Percentiles rank a stretch among this genome's conserved stretches.
These are phyloP conservation scores for Oryzias celebensis DNA, from an alignment of 2,113 vertebrate genomes.

Conservation along the genomic window DNA sequence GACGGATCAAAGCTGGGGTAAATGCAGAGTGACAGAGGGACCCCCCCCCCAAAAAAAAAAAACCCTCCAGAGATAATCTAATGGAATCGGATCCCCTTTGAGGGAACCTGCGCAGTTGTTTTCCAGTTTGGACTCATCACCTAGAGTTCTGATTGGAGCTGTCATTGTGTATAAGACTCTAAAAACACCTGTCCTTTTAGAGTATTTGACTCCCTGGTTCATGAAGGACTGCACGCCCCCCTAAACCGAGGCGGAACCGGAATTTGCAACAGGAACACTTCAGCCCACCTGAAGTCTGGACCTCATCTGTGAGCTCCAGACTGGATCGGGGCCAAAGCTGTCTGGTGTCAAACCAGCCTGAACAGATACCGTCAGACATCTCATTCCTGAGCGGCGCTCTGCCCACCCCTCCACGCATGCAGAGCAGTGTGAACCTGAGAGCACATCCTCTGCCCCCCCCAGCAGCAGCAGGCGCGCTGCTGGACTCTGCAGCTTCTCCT, in stretches of 20 bases:
- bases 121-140: conserved; percentile 6
- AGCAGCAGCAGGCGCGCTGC: conserved; percentile 32
- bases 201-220: conserved; percentile 36
- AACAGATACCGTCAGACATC: conserved; percentile 78
- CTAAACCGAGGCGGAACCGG: neutral
- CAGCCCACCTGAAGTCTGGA: conserved; percentile 1
- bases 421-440: conserved; percentile 73
- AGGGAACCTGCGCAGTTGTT: conserved; percentile 25
- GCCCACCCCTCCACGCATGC: conserved; percentile 64
- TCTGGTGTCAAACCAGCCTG: conserved; percentile 78
- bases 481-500: conserved; percentile 13
- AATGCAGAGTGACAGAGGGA: conserved; percentile 63
- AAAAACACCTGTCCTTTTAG: conserved; percentile 25
- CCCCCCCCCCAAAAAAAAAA: conserved; percentile 62
- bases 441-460: conserved; percentile 58
- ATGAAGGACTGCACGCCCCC: neutral
- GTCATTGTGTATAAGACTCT: conserved; percentile 29
- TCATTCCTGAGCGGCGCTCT: conserved; percentile 72
- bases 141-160: conserved; percentile 25
- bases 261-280: too few species aligned
- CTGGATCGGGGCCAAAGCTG: conserved; percentile 71
- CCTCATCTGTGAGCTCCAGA: conserved; percentile 43
- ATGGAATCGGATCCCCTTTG: conserved; percentile 60
- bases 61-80: conserved; percentile 69
- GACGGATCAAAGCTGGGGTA: conserved; percentile 75